phyloP scores from a whole-genome alignment of 2,888 invertebrate species.

The Tolmerus cingulatus region DNA sequence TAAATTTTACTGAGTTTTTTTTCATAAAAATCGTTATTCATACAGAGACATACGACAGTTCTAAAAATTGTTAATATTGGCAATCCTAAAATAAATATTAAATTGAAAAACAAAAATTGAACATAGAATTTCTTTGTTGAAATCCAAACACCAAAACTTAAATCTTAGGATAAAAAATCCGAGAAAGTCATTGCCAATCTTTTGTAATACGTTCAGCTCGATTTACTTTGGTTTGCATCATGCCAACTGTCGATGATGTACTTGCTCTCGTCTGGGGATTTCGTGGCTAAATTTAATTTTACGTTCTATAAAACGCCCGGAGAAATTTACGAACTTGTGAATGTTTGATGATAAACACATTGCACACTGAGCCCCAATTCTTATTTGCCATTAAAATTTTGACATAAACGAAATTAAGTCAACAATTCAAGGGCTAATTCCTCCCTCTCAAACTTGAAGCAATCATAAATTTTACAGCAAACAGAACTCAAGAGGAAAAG shows the following conservation, averaged over 20 bases:
- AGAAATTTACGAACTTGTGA: neutral
- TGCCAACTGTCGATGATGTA: neutral
- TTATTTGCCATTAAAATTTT: neutral
- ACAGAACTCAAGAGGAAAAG: neutral
- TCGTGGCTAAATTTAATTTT: neutral
- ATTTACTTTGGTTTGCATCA: conserved; percentile 5
- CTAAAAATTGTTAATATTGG: too few species aligned
- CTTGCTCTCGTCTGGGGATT: neutral
- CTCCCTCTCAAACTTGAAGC: neutral
- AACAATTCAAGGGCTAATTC: neutral
- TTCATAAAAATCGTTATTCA: too few species aligned
- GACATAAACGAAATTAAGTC: neutral
- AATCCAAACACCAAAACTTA: neutral
- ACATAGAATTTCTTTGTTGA: neutral
- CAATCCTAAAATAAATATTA: neutral
- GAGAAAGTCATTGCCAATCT: neutral
- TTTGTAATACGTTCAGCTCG: neutral
- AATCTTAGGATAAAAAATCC: neutral
- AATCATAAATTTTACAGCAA: neutral
- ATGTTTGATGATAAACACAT: neutral
- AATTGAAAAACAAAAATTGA: neutral
- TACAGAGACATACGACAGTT: too few species aligned
- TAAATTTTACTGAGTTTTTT: too few species aligned
- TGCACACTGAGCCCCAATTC: neutral
- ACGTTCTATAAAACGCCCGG: neutral